A percentile compares a stretch with the other conserved stretches of the same genome.
These are phyloP conservation scores for Chaetura pelagica DNA, from an alignment of 2,113 vertebrate genomes.

Conservation along the genomic window DNA sequence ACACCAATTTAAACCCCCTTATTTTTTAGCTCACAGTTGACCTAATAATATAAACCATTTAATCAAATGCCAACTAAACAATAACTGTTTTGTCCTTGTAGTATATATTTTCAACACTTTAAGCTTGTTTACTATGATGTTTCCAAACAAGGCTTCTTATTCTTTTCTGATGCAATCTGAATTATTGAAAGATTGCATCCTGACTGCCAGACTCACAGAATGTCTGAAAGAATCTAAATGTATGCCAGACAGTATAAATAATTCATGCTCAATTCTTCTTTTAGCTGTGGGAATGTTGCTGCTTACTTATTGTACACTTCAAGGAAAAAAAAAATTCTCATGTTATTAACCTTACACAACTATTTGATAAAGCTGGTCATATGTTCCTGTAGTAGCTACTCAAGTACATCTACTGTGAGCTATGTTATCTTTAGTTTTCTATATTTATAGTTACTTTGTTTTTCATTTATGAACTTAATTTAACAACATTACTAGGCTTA, in stretches of 20 bases:
- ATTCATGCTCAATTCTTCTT: constrained; percentile 49
- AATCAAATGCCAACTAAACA: constrained; percentile 31
- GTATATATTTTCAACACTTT: constrained; percentile 2
- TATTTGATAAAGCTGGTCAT: not conserved
- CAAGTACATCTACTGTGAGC: not conserved
- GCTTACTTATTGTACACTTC: constrained; percentile 47
- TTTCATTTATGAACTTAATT: not conserved
- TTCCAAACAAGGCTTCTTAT: constrained; percentile 28
- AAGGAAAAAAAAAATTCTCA: not conserved
- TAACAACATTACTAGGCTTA: not conserved
- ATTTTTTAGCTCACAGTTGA: not conserved
- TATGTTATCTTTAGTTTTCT: not conserved
- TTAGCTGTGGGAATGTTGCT: constrained; percentile 17
- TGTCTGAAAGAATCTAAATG: constrained; percentile 58
- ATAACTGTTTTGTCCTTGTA: constrained; percentile 29
- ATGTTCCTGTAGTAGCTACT: not conserved
- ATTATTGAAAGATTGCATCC: constrained; percentile 68
- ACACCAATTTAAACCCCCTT: not conserved
- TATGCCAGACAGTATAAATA: constrained; percentile 62
- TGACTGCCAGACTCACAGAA: constrained; percentile 59
- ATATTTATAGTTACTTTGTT: not conserved
- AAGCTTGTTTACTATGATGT: constrained; percentile 45
- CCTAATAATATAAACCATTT: not conserved
- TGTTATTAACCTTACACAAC: constrained; percentile 17
- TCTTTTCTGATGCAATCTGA: constrained; percentile 65